phyloP scores from a whole-genome alignment of 2,113 vertebrate genomes.

The Mobula birostris region DNA sequence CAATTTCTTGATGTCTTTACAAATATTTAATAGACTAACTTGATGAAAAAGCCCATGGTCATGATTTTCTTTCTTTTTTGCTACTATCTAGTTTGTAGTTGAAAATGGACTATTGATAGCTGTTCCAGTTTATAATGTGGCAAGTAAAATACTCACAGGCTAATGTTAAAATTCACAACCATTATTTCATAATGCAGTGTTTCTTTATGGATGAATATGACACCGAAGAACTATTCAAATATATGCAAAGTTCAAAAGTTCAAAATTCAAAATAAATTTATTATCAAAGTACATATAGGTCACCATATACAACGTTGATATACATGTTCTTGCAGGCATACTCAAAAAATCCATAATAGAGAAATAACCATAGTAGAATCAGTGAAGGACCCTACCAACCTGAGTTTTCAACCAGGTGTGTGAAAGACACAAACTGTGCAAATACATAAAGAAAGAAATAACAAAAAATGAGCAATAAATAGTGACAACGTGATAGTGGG shows the following conservation, averaged over 20 bases:
- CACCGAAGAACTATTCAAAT: not conserved
- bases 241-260: not conserved
- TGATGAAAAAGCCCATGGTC: not conserved
- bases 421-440: too few species aligned
- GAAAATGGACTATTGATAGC: not conserved
- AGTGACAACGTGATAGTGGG: too few species aligned
- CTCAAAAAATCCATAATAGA: too few species aligned
- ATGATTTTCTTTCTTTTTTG: not conserved
- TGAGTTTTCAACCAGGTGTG: too few species aligned
- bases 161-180: not conserved
- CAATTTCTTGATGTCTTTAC: not conserved
- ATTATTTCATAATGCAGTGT: not conserved
- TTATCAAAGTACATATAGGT: too few species aligned
- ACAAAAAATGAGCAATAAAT: too few species aligned
- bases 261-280: too few species aligned
- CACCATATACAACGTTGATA: too few species aligned
- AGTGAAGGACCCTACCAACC: too few species aligned
- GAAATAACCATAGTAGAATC: too few species aligned
- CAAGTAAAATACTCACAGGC: not conserved
- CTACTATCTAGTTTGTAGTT: not conserved
- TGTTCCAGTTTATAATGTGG: not conserved
- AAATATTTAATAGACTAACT: not conserved
- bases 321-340: too few species aligned
- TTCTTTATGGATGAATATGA: not conserved
- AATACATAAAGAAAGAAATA: too few species aligned